phyloP scores from a whole-genome alignment of 2,113 vertebrate genomes.

The Cephalopholis sonnerati region DNA sequence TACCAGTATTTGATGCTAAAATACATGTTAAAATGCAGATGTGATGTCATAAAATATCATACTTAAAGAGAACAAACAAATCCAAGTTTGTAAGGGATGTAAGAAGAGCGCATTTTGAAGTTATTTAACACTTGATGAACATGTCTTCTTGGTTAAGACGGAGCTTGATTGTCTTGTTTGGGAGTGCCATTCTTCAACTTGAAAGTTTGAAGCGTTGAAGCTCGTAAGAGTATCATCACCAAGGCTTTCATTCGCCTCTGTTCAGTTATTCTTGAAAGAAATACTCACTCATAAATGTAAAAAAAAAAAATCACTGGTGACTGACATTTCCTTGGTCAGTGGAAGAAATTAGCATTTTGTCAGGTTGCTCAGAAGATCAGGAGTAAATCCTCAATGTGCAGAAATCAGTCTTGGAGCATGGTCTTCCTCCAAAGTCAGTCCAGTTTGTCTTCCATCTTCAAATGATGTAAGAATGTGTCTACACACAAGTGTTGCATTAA shows the following conservation, averaged over 20 bases:
- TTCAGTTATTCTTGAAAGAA: slow-evolving; percentile 37
- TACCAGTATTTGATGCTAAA: slow-evolving; percentile 16
- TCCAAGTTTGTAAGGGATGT: not conserved
- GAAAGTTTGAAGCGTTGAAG: slow-evolving; percentile 4
- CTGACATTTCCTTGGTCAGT: slow-evolving; percentile 30
- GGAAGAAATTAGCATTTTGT: slow-evolving; percentile 27
- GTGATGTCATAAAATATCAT: not conserved
- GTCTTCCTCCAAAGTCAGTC: slow-evolving; percentile 37
- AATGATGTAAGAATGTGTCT: slow-evolving; percentile 15
- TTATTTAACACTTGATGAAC: slow-evolving; percentile 19
- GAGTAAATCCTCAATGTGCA: slow-evolving; percentile 37
- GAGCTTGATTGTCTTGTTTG: slow-evolving; percentile 30
- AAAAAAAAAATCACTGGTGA: not conserved
- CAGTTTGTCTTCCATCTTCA: slow-evolving; percentile 41
- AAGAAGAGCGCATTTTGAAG: slow-evolving; percentile 19
- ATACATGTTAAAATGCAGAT: slow-evolving; percentile 45
- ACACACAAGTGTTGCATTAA: slow-evolving; percentile 6
- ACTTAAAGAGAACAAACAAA: slow-evolving; percentile 15
- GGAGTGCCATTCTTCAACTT: slow-evolving; percentile 19
- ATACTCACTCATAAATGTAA: not conserved
- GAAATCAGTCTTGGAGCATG: slow-evolving; percentile 5
- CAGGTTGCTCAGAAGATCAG: slow-evolving; percentile 15
- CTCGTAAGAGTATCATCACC: slow-evolving; percentile 24
- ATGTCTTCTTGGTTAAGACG: slow-evolving; percentile 28
- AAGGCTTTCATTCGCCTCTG: slow-evolving; percentile 5